Conservation (phyloP, 2,888 invertebrate genomes). For the Carpatolechia fugitivella region DNA sequence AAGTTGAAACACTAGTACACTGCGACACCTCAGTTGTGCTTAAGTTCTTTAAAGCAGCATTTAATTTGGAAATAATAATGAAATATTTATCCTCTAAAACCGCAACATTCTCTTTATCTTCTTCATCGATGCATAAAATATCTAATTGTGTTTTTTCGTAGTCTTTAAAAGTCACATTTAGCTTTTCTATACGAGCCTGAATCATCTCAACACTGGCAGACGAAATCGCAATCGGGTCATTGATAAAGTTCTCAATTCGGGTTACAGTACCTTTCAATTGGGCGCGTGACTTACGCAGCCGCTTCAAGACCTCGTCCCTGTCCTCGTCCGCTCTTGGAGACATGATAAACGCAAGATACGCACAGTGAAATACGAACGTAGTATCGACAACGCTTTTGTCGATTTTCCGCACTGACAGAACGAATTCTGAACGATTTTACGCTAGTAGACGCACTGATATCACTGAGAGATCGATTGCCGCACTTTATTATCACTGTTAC, state of each 20-base stretch:
- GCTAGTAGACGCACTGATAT: not conserved
- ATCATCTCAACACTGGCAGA: constrained; percentile 4
- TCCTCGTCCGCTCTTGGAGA: not conserved
- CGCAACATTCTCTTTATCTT: not conserved
- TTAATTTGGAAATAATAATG: not conserved
- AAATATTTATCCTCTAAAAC: constrained; percentile 2
- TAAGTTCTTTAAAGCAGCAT: not conserved
- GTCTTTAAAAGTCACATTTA: not conserved
- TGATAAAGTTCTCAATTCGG: constrained; percentile 10
- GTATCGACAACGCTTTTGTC: not conserved
- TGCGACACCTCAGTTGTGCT: not conserved
- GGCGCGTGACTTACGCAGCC: not conserved
- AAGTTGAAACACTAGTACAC: not conserved
- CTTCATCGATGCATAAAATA: constrained; percentile 11
- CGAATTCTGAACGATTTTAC: no score
- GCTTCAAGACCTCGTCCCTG: not conserved
- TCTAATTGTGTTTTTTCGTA: constrained; percentile 11
- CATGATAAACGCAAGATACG: not conserved
- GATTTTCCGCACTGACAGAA: not conserved
- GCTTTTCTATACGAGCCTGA: constrained; percentile 10
- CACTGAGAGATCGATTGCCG: not conserved
- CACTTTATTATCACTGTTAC: not conserved
- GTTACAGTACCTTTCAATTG: constrained; percentile 8
- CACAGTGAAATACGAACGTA: not conserved
- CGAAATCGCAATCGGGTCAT: not conserved